Percentiles rank a stretch among this genome's conserved stretches.
phyloP scores from a whole-genome alignment of 1,140 invertebrate genomes.

The Bombus pascuorum region DNA sequence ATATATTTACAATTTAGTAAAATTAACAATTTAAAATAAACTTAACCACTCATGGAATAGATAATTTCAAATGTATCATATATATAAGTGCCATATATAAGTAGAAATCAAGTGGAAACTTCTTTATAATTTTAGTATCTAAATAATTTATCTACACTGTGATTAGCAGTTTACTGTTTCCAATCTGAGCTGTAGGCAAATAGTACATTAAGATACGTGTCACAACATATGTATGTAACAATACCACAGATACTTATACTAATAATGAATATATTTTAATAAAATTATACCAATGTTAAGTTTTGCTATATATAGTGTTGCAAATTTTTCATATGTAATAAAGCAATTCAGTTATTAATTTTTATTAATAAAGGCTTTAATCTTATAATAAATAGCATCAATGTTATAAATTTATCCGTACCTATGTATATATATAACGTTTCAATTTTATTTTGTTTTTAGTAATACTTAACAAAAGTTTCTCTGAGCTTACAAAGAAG shows the following conservation, averaged over 20 bases:
- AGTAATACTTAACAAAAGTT: slow-evolving; percentile 69
- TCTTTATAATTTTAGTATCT: slow-evolving; percentile 69
- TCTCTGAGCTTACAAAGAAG: slow-evolving; percentile 71
- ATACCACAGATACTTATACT: slow-evolving; percentile 46
- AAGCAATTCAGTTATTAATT: slow-evolving; percentile 65
- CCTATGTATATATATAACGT: not conserved
- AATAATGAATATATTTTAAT: slow-evolving; percentile 55
- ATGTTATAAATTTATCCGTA: not conserved
- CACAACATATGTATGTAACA: slow-evolving; percentile 33
- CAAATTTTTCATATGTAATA: slow-evolving; percentile 57
- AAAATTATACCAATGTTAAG: slow-evolving; percentile 59
- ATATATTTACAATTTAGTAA: slow-evolving; percentile 34
- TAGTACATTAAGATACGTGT: slow-evolving; percentile 32
- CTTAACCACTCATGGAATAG: slow-evolving; percentile 22
- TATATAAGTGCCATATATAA: slow-evolving; percentile 65
- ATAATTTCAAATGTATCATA: slow-evolving; percentile 41
- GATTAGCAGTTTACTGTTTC: slow-evolving; percentile 59
- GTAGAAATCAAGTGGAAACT: slow-evolving; percentile 58
- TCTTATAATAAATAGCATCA: slow-evolving; percentile 11
- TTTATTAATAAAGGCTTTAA: slow-evolving; percentile 74
- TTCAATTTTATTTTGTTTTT: slow-evolving; percentile 8
- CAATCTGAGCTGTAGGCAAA: slow-evolving; percentile 37
- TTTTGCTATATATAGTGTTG: slow-evolving; percentile 37
- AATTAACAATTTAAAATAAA: not conserved
- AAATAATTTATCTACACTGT: slow-evolving; percentile 73